Conservation (phyloP, 1,140 invertebrate species). For the Bombus superbus region DNA sequence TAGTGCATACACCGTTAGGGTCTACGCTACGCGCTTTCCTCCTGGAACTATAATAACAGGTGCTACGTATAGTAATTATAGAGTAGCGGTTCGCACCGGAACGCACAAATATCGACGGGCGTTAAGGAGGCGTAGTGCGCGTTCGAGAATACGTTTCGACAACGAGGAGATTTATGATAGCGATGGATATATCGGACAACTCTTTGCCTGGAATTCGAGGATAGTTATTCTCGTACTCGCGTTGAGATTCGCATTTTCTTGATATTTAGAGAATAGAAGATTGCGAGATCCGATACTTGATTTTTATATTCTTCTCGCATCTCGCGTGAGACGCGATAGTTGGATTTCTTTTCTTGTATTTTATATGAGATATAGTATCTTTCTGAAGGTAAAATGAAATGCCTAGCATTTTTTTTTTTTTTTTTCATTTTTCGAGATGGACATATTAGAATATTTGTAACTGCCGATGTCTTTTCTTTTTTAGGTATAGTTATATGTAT, state of each 20-base stretch:
- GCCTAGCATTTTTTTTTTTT: too few species aligned
- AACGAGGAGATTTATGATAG: not conserved
- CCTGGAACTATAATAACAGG: slow-evolving; percentile 61
- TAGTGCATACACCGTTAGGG: slow-evolving; percentile 40
- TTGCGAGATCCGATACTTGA: too few species aligned
- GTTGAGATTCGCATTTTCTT: too few species aligned
- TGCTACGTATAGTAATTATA: slow-evolving; percentile 59
- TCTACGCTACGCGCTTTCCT: slow-evolving; percentile 39
- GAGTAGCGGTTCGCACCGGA: slow-evolving; percentile 9
- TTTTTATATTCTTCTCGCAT: too few species aligned
- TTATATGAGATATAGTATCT: not conserved
- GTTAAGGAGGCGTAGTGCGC: not conserved
- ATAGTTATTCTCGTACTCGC: not conserved
- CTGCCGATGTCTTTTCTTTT: too few species aligned
- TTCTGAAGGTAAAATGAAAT: too few species aligned
- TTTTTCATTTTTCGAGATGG: too few species aligned
- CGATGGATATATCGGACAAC: not conserved
- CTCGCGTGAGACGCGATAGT: not conserved
- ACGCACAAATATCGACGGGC: not conserved
- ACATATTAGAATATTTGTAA: too few species aligned
- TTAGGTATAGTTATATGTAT: too few species aligned
- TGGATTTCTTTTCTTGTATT: not conserved
- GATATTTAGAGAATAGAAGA: too few species aligned
- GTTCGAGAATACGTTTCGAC: not conserved
- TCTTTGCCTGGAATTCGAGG: not conserved